Base-by-base conservation (phyloP, 2,888 invertebrate species). In the Drosophila maculinotata region DNA sequence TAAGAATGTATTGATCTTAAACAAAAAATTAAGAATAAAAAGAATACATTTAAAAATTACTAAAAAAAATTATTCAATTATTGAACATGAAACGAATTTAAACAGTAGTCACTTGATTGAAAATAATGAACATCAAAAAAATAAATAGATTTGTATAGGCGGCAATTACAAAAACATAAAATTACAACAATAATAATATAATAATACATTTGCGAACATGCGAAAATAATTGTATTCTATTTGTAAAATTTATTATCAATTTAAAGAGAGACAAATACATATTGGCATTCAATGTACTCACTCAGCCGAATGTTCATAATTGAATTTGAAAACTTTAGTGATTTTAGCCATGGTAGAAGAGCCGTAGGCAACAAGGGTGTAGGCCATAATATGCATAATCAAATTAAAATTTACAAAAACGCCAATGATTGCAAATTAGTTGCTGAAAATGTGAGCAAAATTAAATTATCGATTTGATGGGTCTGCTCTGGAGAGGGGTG, bases 401-500 rank as follows among this genome's bases (percentile, higher is more conserved):
- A 80, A 80, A 83, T 83, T 79, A 77, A 80, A 83, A 83, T 83
- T 76, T 75, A 81, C 83, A 83, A 80, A 81, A 81, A 76, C 59
- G 62, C 51, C 68, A 72, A 76, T 83, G 81, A 81, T 79, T 80
- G 83, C 83, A 81, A 81, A 81, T 83, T 80, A 79, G 78, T 76
- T 82, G 73, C 57, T 59, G 77, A 48, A 79, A 77, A 77, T 79
- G 65, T 59, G 76, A 49, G 10, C 36, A 51, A 77, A 76, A 82
- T 70, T 82, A 69, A 78, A 80, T 78, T 73, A 82, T 79, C 70
- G 79, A 77, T 72, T 79, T 66, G 45, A 57, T 59, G 31, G 17
- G 8, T 10, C 35, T n/a, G n/a, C 12, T 20, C n/a, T 33, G 39
- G 36, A n/a, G 4, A 3, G 14, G 2, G 12, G 15, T 3, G n/a